These are phyloP conservation scores for Macaca nemestrina DNA, from an alignment of 2,113 vertebrate genomes.

Conservation along the genomic window DNA sequence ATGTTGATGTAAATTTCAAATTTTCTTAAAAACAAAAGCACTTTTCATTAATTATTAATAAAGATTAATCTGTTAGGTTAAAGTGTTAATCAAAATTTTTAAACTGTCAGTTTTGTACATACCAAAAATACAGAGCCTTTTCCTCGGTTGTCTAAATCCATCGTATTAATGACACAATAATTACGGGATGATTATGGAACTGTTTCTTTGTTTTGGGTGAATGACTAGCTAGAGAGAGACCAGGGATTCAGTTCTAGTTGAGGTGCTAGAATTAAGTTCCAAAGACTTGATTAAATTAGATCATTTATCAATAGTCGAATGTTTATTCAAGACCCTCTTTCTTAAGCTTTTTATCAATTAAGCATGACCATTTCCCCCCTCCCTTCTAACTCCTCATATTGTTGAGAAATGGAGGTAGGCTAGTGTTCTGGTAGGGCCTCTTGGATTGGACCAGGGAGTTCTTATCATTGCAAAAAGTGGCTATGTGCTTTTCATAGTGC, in stretches of 20 bases:
- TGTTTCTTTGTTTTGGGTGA: background rate
- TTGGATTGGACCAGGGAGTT: background rate
- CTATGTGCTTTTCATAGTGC: background rate
- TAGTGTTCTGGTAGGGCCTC: background rate
- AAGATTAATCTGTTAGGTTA: background rate
- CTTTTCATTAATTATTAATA: conserved; percentile 32
- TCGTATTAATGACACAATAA: background rate
- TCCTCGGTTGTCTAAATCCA: background rate
- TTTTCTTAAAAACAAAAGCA: background rate
- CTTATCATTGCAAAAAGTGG: background rate
- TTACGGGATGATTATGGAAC: background rate
- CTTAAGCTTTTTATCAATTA: conserved; percentile 30
- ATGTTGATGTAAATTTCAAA: background rate
- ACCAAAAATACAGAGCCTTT: background rate
- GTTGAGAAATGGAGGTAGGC: background rate
- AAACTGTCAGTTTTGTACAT: background rate
- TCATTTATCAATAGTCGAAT: background rate
- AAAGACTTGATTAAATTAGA: background rate
- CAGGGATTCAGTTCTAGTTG: background rate
- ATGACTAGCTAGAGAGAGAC: background rate
- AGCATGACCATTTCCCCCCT: background rate
- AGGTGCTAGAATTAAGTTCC: background rate
- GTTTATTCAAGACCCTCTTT: conserved; percentile 27
- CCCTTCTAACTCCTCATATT: background rate
- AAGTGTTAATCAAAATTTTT: conserved; percentile 25